Evolutionary conservation across 1,140 invertebrate genomes (phyloP), one percentile per base, ranked within the genome.

Genomic region (Lamellibrachia luymesi): DNA sequence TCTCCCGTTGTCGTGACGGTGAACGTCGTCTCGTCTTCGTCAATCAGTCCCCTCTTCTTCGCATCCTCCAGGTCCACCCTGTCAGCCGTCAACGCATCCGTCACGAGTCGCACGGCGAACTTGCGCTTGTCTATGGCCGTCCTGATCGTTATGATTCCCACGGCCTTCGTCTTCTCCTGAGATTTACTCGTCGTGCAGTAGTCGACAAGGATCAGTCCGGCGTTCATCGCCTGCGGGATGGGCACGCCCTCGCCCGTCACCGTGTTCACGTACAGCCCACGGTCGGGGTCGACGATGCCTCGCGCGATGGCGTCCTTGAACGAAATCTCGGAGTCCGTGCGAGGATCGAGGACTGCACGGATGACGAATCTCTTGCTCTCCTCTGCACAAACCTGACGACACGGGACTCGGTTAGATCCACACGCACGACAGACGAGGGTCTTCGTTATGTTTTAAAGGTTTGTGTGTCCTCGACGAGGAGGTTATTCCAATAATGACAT

Each of bases 171-270:
- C 90, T 94, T 91, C 51, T 93, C 93, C 80, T 51, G 51, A 50
- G 90, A 50, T 51, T 50, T 92, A 5, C 91, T 91, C 91, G 93
- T 52, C 91, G 64, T 91, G 38, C 50, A 51, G 93, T 27, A 94
- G 90, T 92, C 93, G 90, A 93, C 93, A 27, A 27, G 51, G 91
- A 93, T 93, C 6, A 92, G 91, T 4, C 64, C 52, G 17, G 51
- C 91, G 93, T 92, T 92, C 93, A 93, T 93, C 51, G 93, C 93
- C 91, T 52, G 91, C 90, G 93, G 93, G 27, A 93, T 93, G n/a
- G 64, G 50, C 10, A 27, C 38, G 2, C 27, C 51, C 91, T 93
- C 93, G 17, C 92, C 92, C 10, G 93, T 94, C 50, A 93, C 92
- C 27, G 91, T 56, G 92, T 94, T 94, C 89, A 93, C 38, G 91